Base-by-base conservation (phyloP, 1,140 invertebrate genomes). In the Fopius arisanus region DNA sequence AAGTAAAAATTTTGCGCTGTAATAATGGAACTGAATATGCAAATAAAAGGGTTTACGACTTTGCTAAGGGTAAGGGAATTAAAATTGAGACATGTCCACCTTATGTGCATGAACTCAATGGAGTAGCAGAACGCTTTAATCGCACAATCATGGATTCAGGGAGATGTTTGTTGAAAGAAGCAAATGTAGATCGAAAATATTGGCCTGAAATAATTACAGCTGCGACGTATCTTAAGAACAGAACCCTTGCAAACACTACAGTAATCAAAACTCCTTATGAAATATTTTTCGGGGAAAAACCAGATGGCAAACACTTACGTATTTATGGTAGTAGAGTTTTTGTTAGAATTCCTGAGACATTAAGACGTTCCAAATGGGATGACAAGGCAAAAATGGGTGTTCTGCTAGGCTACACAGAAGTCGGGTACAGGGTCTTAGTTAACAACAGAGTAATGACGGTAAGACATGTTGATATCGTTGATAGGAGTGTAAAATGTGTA, bases 21-120 rank as follows among this genome's bases (percentile, higher is more conserved):
- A 78, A 79, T 72, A 78, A 76, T 40, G 79, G 78, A 10, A 41
- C 7, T 29, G 78, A 79, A 28, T 79, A 78, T 73, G 37, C 77
- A 19, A 80, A 79, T 71, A 28, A 28, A 51, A 67, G 75, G 3
- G 40, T 79, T 9, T 33, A 70, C 40, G 21, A 74, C 10, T 76
- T 80, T 43, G 62, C 41, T 0, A 75, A 28, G 2, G 48, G 75
- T 48, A 78, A 76, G n/a, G 78, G 77, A 9, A 78, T 79, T 68
- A 3, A n/a, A 26, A 48, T 77, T n/a, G 66, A 74, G 37, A 26
- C 73, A 16, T 74, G 72, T 28, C 72, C 74, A 21, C 63, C 75
- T 9, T 75, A 78, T 67, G 65, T 73, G 1, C 78, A 75, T 65
- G 65, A 78, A 48, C 51, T 70, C 7, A 77, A 78, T 66, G 77